Evolutionary conservation across 1,140 invertebrate genomes (phyloP).

Genomic region (Drosophila sproati): DNA sequence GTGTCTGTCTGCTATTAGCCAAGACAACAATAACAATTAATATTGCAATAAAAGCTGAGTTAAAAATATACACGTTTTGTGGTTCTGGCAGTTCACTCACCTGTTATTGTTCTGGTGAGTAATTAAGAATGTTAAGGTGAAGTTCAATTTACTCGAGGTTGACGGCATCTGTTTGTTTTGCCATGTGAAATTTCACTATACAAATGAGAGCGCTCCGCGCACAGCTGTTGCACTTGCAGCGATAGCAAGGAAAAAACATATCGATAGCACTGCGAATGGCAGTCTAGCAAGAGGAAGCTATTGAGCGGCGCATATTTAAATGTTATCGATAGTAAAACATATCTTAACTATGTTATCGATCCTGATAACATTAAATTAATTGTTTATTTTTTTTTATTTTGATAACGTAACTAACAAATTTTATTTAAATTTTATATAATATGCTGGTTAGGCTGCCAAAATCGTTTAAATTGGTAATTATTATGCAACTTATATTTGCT

Average conservation of each 20-base stretch:
- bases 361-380: not conserved
- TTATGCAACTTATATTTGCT: not conserved
- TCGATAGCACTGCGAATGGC: conserved; percentile 26
- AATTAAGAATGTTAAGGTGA: not conserved
- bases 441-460: conserved; percentile 47
- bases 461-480: conserved; percentile 33
- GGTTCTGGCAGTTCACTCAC: conserved; percentile 15
- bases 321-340: conserved; percentile 1
- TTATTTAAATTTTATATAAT: conserved; percentile 1
- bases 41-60: not conserved
- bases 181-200: conserved; percentile 22
- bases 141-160: conserved; percentile 1
- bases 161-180: conserved; percentile 21
- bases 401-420: conserved; percentile 18
- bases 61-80: not conserved
- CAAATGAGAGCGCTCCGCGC: conserved; percentile 36
- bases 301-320: not conserved
- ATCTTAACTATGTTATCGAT: conserved; percentile 1
- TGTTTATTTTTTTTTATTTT: not conserved
- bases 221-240: conserved; percentile 28
- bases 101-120: conserved; percentile 12
- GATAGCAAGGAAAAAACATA: conserved; percentile 6
- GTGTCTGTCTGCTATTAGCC: too few species aligned
- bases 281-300: not conserved
- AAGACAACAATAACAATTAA: not conserved